These are phyloP conservation scores for Drosophila acutilabella DNA, from an alignment of 2,888 invertebrate genomes.

Conservation along the genomic window DNA sequence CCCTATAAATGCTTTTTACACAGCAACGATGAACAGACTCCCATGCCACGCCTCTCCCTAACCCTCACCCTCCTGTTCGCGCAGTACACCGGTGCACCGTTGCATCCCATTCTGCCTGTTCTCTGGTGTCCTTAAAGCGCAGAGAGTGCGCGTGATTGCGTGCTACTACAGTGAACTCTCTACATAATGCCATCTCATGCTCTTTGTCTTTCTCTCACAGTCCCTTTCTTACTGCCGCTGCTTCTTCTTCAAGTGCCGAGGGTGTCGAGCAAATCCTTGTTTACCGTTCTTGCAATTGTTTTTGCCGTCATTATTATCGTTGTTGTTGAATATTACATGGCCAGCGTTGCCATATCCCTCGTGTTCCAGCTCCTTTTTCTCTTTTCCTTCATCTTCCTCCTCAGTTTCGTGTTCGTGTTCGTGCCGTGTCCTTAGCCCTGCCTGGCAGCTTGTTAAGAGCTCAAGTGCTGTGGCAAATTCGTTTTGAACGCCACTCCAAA, in stretches of 20 bases:
- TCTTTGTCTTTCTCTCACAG: not conserved
- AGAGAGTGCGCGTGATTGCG: conserved; percentile 73
- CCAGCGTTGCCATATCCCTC: conserved; percentile 51
- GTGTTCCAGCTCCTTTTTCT: conserved; percentile 2
- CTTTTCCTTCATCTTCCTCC: too few relatives aligned
- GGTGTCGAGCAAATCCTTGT: conserved; percentile 80
- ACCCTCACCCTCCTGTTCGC: too few relatives aligned
- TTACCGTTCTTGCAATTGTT: conserved; percentile 80
- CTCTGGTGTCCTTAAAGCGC: conserved; percentile 37
- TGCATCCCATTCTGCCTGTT: not conserved
- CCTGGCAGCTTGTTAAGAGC: conserved; percentile 75
- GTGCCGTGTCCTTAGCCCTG: conserved; percentile 40
- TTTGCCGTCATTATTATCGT: conserved; percentile 77
- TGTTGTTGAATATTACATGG: conserved; percentile 53
- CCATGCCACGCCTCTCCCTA: not conserved
- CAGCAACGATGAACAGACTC: conserved; percentile 60
- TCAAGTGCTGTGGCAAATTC: conserved; percentile 81
- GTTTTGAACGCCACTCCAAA: conserved; percentile 78
- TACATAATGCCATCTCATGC: conserved; percentile 16
- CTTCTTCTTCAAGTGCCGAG: conserved; percentile 65
- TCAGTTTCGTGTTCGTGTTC: conserved; percentile 13
- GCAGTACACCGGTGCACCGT: not conserved
- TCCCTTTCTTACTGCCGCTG: not conserved
- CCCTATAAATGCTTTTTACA: conserved; percentile 79
- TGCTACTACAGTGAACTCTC: conserved; percentile 48